Percentiles rank a stretch among this genome's conserved stretches.
Conservation (phyloP, 1,140 invertebrate genomes). For the Archivesica marissinica region DNA sequence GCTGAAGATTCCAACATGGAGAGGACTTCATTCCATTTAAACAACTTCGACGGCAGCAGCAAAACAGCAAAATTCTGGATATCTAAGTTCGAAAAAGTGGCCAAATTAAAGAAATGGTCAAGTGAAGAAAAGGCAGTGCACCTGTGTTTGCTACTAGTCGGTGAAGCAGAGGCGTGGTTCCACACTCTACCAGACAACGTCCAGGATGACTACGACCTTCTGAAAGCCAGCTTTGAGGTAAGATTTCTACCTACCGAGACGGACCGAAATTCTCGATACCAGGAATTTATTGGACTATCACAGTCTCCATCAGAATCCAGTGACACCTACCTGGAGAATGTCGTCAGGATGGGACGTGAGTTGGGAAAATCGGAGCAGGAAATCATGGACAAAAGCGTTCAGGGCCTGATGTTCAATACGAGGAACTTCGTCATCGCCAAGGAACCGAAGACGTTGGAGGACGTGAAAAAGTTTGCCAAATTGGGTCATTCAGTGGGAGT, state of each 20-base stretch:
- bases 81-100: neutral
- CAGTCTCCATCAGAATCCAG: neutral
- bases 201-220: neutral
- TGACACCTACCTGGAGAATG: neutral
- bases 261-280: neutral
- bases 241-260: neutral
- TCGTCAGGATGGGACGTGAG: neutral
- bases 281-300: neutral
- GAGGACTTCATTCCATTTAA: too few species aligned
- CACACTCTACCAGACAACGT: neutral
- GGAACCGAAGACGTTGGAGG: neutral
- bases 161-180: slow-evolving; percentile 5
- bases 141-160: neutral
- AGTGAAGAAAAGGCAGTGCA: slow-evolving; percentile 24
- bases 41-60: too few species aligned
- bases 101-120: slow-evolving; percentile 18
- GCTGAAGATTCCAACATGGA: too few species aligned
- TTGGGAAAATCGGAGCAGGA: neutral
- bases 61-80: slow-evolving; percentile 30
- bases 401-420: neutral
- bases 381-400: slow-evolving; percentile 32
- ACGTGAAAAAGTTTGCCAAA: slow-evolving; percentile 4
- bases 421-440: slow-evolving; percentile 7
- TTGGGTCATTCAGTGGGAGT: neutral
- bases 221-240: neutral